Evolutionary conservation across 2,113 vertebrate species (phyloP).

Genomic region (Nymphicus hollandicus): DNA sequence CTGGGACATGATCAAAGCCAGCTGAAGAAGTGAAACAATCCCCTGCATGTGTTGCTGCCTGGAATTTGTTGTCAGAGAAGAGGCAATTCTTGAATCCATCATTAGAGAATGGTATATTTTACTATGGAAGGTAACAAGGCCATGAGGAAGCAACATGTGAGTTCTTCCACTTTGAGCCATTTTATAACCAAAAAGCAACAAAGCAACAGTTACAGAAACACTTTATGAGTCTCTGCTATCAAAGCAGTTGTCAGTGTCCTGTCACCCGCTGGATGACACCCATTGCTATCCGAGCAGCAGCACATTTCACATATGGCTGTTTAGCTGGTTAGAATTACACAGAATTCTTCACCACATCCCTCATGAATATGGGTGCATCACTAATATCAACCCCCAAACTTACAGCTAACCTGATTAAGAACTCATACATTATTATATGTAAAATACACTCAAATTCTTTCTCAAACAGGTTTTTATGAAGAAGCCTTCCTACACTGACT

Average conservation of each 20-base stretch:
- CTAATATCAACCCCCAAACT: background rate
- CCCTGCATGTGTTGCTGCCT: background rate
- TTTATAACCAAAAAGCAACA: background rate
- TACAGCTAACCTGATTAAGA: background rate
- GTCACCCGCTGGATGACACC: background rate
- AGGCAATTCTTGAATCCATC: background rate
- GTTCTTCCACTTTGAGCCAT: background rate
- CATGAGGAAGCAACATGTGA: rapidly evolving
- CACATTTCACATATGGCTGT: background rate
- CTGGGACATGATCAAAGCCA: background rate
- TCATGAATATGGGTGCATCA: rapidly evolving
- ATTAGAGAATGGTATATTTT: background rate
- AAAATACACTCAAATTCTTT: background rate
- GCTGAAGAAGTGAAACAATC: background rate
- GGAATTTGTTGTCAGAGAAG: background rate
- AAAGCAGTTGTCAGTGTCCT: background rate
- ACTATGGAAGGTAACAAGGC: background rate
- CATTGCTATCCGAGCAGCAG: background rate
- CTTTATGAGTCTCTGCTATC: background rate
- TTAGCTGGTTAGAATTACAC: background rate
- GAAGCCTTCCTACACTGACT: background rate
- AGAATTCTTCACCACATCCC: background rate
- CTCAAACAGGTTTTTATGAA: background rate
- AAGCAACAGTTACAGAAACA: background rate
- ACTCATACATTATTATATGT: background rate